phyloP scores from a whole-genome alignment of 2,888 invertebrate species.

The Phania funesta region DNA sequence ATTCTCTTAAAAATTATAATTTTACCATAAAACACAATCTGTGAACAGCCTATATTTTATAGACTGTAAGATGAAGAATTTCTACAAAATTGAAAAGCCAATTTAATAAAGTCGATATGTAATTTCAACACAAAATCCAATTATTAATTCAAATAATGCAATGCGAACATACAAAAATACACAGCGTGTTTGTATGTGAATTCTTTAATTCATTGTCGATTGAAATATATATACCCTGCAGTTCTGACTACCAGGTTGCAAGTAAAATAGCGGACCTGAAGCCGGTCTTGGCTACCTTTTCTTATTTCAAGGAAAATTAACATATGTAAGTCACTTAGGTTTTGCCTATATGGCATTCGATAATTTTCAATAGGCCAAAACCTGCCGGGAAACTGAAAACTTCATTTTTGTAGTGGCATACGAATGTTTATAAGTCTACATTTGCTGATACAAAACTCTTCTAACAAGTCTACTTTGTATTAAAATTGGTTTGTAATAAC shows the following conservation, averaged over 20 bases:
- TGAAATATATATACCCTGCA: not conserved
- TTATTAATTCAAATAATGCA: slow-evolving; percentile 53
- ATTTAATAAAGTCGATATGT: slow-evolving; percentile 24
- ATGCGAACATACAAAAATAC: slow-evolving; percentile 2
- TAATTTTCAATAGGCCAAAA: too few species aligned
- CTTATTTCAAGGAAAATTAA: too few species aligned
- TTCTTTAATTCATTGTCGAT: slow-evolving; percentile 6
- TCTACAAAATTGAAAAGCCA: slow-evolving; percentile 20
- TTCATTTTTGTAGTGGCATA: too few species aligned
- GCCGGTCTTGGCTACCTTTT: too few species aligned
- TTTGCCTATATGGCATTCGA: too few species aligned
- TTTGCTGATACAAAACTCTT: not conserved
- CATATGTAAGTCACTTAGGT: too few species aligned
- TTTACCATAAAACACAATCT: not conserved
- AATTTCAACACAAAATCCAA: slow-evolving; percentile 56
- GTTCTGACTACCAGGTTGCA: not conserved
- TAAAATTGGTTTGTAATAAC: slow-evolving; percentile 1
- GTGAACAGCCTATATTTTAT: not conserved
- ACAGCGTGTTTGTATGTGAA: slow-evolving; percentile 1
- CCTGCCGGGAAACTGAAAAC: not conserved
- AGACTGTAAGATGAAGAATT: not conserved
- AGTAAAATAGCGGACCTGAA: too few species aligned
- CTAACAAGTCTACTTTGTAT: not conserved
- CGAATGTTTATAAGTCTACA: not conserved
- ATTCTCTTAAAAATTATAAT: not conserved